Evolutionary conservation across 2,797 vertebrate genomes (phyloP), one percentile per base, ranked within the genome.

Genomic region (Neoniphon sammara): DNA sequence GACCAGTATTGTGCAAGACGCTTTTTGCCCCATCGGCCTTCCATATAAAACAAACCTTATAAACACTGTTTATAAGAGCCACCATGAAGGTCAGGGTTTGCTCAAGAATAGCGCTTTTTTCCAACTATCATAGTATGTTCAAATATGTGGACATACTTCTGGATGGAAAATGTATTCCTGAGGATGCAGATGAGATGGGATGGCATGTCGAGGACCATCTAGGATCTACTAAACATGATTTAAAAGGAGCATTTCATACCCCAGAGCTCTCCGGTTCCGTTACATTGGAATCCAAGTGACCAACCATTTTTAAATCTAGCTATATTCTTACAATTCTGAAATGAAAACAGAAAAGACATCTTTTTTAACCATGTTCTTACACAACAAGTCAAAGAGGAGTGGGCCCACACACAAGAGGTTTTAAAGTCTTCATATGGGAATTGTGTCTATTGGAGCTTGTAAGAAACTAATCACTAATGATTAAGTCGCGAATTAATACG

Each of bases 211-310:
- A 27, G 56, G 4, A 27, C 31, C n/a, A 2, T 49, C 15, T 47
- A 63, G 39, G 30, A 73, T 81, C 53, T 39, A 53, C 10, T 70
- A 53, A 64, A 57, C 4, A 17, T 70, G 66, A 70, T 63, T 50
- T 50, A 31, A 53, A 66, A 55, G 30, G 9, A 75, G 17, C 2
- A 44, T 6, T 80, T 88, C 88, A 74, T 90, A 91, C 89, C 90
- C 84, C 77, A 15, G 78, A 54, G 59, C 70, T 86, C 74, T 81
- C 81, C 76, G 70, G 42, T 80, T 88, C 81, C 7, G 86, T 90
- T 65, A 80, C 64, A 85, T 77, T 87, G 77, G 86, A 46, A n/a
- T 91, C 89, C 90, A 85, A 83, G 81, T 85, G 81, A 83, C 64
- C 73, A 15, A 70, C 62, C 81, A 85, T 85, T 78, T 71, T 42